Conservation (phyloP, 2,113 vertebrate genomes). For the Myanophis thanlyinensis region DNA sequence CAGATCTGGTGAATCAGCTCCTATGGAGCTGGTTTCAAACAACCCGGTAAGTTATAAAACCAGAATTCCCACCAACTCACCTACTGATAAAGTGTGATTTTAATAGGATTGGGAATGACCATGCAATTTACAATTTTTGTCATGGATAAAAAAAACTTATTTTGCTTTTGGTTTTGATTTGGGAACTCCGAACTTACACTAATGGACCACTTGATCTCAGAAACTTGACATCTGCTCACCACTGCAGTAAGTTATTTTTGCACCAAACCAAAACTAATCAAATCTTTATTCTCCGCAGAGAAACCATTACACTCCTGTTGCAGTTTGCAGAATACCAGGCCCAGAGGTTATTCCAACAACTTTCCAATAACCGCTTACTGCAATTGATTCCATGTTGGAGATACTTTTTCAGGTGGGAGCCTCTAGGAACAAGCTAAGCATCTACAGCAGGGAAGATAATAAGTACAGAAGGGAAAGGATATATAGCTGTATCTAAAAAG, state of each 20-base stretch:
- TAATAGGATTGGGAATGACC: not conserved
- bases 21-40: slow-evolving; percentile 12
- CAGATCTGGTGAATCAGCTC: not conserved
- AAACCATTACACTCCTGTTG: slow-evolving; percentile 5
- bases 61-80: not conserved
- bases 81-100: not conserved
- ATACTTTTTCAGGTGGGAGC: not conserved
- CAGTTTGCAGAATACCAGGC: slow-evolving; percentile 8
- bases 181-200: not conserved
- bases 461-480: not conserved
- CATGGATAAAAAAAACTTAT: too few species aligned
- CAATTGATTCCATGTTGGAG: not conserved
- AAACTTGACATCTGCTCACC: not conserved
- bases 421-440: not conserved
- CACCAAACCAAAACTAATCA: not conserved
- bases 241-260: not conserved
- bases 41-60: not conserved
- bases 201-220: not conserved
- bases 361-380: not conserved
- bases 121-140: not conserved
- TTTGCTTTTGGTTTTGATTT: not conserved
- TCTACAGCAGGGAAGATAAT: not conserved
- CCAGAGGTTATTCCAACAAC: not conserved
- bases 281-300: not conserved
- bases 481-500: not conserved